A percentile compares a stretch with the other conserved stretches of the same genome.
Conservation (phyloP, 30 jellyfish, hydroid and myxozoan species). For the Chrysaora quinquecirrha region DNA sequence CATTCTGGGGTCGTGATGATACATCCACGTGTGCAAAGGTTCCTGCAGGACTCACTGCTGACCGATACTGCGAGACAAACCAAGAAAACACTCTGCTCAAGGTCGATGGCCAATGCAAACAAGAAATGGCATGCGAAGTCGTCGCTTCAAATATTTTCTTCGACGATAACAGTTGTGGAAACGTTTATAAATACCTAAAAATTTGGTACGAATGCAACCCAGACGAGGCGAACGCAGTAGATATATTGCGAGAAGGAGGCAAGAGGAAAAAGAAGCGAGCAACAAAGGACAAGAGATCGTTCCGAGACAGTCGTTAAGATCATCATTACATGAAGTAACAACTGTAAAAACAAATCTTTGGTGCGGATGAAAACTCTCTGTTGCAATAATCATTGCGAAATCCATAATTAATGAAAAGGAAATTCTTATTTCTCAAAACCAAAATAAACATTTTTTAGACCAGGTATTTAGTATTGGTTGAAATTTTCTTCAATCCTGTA, state of each 20-base stretch:
- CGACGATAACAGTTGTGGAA: conserved; percentile 99
- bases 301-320: conserved; percentile 93
- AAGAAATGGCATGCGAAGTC: conserved; percentile 99
- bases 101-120: conserved; percentile 98
- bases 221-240: conserved; percentile 98
- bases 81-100: conserved; percentile 82
- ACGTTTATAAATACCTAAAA: conserved; percentile 94
- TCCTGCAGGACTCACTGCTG: conserved; percentile 98
- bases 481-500: too few species aligned
- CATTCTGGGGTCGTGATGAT: conserved; percentile 99
- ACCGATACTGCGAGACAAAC: conserved; percentile 96
- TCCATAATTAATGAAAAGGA: neutral
- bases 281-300: conserved; percentile 96
- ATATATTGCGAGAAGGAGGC: conserved; percentile 96
- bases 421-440: too few species aligned
- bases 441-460: neutral
- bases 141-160: conserved; percentile 99
- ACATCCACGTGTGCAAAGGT: conserved; percentile 93
- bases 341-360: neutral
- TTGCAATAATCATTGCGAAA: neutral
- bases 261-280: conserved; percentile 96
- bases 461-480: neutral
- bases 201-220: conserved; percentile 99
- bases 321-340: too few species aligned
- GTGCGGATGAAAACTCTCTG: neutral